Conservation (phyloP, 2,113 vertebrate genomes). For the Platycercus adscitus region DNA sequence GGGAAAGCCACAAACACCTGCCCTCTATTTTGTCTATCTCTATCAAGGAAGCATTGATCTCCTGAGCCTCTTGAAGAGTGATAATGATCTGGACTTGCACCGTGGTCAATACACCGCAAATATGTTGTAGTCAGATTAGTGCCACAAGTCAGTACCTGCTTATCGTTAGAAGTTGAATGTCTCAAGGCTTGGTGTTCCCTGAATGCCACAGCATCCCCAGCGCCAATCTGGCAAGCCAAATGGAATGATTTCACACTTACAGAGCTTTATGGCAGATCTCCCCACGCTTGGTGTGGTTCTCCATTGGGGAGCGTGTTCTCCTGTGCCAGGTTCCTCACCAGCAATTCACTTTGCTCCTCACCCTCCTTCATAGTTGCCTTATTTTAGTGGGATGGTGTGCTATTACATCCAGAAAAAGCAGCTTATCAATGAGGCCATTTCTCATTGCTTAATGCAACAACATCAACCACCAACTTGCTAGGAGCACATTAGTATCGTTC, state of each 20-base stretch:
- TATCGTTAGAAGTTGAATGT: rapidly evolving
- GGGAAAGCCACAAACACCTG: not conserved
- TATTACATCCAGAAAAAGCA: not conserved
- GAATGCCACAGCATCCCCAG: not conserved
- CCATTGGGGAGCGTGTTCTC: rapidly evolving
- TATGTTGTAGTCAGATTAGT: not conserved
- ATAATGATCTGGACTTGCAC: conserved; percentile 13
- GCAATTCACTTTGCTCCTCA: not conserved
- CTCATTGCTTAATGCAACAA: not conserved
- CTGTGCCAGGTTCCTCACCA: not conserved
- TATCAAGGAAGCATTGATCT: conserved; percentile 32
- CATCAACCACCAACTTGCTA: not conserved
- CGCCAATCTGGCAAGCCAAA: not conserved
- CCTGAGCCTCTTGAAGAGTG: conserved; percentile 2
- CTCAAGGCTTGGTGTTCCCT: not conserved
- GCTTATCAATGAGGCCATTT: not conserved
- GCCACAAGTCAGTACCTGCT: not conserved
- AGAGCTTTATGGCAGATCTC: not conserved
- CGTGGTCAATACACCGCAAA: not conserved
- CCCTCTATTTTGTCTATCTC: not conserved
- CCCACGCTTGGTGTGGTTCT: not conserved
- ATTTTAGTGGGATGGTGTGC: not conserved
- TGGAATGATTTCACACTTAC: not conserved
- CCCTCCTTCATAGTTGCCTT: not conserved
- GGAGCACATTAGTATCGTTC: rapidly evolving